These are phyloP conservation scores for Passerina amoena DNA, from an alignment of 2,113 vertebrate species.

Conservation along the genomic window DNA sequence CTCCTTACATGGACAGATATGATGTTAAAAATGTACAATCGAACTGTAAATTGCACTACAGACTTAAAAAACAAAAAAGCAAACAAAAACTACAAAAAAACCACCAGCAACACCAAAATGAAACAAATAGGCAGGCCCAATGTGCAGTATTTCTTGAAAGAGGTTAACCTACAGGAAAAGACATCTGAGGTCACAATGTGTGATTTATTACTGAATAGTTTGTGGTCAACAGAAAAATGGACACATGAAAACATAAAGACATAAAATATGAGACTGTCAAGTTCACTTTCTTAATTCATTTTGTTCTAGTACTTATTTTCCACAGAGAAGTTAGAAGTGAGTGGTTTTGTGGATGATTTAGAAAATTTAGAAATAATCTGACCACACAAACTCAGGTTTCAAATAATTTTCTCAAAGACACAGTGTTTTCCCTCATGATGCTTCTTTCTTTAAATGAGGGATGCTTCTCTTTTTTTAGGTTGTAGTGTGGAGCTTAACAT, in stretches of 20 bases:
- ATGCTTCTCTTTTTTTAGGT: not conserved
- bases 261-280: not conserved
- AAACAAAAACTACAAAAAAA: not conserved
- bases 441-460: not conserved
- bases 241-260: not conserved
- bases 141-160: not conserved
- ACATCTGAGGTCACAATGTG: not conserved
- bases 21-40: not conserved
- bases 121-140: not conserved
- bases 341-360: not conserved
- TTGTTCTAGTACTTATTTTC: not conserved
- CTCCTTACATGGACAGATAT: not conserved
- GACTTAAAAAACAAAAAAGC: not conserved
- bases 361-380: not conserved
- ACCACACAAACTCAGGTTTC: not conserved
- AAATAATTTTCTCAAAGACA: not conserved
- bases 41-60: not conserved
- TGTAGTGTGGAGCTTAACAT: not conserved
- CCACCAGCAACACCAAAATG: not conserved
- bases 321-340: not conserved
- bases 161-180: not conserved
- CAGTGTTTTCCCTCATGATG: not conserved
- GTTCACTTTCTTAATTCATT: conserved; percentile 3
- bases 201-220: conserved; percentile 11
- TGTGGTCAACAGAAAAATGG: not conserved